Evolutionary conservation across 1,140 invertebrate species (phyloP).

Genomic region (Ceratoteleas bidentatus): DNA sequence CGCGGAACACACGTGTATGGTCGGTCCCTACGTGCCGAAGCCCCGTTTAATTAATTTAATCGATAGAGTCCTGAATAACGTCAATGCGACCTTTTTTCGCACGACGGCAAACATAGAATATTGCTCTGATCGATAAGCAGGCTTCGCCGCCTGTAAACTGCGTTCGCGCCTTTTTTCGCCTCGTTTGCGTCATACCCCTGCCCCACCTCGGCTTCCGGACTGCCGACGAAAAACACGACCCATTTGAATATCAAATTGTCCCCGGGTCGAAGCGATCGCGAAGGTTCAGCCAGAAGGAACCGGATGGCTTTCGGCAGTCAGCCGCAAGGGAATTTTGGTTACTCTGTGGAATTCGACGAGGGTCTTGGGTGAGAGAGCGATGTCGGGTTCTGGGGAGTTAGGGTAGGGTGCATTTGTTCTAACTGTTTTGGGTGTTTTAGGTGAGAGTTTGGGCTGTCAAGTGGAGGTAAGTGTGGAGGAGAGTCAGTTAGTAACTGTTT

Average conservation of each 20-base stretch:
- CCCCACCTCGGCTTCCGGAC: slow-evolving; percentile 2
- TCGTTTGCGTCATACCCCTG: neutral
- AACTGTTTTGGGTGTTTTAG: too few species aligned
- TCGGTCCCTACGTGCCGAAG: slow-evolving; percentile 52
- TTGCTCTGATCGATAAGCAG: slow-evolving; percentile 46
- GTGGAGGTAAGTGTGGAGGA: too few species aligned
- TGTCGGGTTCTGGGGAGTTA: neutral
- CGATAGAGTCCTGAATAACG: slow-evolving; percentile 58
- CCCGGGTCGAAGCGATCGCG: neutral
- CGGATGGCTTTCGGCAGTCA: neutral
- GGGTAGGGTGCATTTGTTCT: too few species aligned
- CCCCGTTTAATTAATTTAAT: slow-evolving; percentile 59
- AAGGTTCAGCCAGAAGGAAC: neutral
- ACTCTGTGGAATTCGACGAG: neutral
- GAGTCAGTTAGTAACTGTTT: too few species aligned
- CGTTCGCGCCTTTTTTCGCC: slow-evolving; percentile 16
- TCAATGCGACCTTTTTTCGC: slow-evolving; percentile 40
- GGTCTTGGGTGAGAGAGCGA: neutral
- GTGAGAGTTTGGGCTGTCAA: too few species aligned
- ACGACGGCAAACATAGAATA: slow-evolving; percentile 45
- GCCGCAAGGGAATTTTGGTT: neutral
- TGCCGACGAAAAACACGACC: slow-evolving; percentile 5
- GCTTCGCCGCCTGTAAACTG: slow-evolving; percentile 36
- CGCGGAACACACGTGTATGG: slow-evolving; percentile 44
- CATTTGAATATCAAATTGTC: slow-evolving; percentile 26